Conservation (phyloP, 2,797 vertebrate species). For the Brachyalestes nurse region DNA sequence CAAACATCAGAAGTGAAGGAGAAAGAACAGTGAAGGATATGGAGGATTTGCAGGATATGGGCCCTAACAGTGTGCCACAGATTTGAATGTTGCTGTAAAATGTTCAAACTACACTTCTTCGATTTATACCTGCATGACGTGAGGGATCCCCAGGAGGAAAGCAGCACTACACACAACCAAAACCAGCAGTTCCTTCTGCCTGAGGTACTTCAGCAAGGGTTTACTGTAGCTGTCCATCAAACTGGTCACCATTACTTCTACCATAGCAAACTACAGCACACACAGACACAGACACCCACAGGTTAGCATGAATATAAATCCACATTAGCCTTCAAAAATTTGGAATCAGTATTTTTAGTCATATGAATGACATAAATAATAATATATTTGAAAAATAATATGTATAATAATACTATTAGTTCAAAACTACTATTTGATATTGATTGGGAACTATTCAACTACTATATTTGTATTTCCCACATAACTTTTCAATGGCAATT, state of each 20-base stretch:
- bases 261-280: constrained; percentile 79
- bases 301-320: too few species aligned
- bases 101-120: background rate
- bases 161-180: constrained; percentile 69
- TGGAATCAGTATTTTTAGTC: too few species aligned
- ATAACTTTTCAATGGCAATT: too few species aligned
- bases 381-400: too few species aligned
- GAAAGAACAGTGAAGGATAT: background rate
- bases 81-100: background rate
- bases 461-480: too few species aligned
- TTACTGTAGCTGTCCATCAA: constrained; percentile 71
- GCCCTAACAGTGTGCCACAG: background rate
- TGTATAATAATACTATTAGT: too few species aligned
- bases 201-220: constrained; percentile 66
- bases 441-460: too few species aligned
- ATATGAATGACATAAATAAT: too few species aligned
- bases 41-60: background rate
- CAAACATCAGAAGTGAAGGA: background rate
- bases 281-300: background rate
- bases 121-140: constrained; percentile 76
- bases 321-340: too few species aligned
- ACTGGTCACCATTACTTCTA: constrained; percentile 83
- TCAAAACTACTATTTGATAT: too few species aligned
- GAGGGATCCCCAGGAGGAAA: constrained; percentile 75
- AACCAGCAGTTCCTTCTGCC: constrained; percentile 77